Conservation (phyloP, 2,888 invertebrate species). For the Tachystola acroxantha region DNA sequence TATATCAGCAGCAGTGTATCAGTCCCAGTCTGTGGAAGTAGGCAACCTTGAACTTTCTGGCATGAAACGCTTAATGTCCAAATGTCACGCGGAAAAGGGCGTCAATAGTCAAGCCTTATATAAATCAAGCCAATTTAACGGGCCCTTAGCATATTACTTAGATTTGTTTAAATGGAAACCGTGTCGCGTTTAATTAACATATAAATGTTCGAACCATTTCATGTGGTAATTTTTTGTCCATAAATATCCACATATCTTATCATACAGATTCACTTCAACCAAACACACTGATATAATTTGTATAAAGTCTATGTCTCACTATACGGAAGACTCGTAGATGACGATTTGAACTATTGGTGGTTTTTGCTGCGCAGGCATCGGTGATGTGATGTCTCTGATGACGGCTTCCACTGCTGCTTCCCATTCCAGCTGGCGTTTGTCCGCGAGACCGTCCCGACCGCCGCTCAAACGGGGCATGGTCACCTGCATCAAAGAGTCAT, state of each 20-base stretch:
- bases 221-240: background rate
- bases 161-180: background rate
- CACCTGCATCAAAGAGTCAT: constrained; percentile 69
- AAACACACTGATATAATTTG: background rate
- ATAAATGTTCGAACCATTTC: background rate
- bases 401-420: constrained; percentile 89
- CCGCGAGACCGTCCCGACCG: constrained; percentile 58
- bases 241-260: background rate
- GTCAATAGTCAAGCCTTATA: constrained; percentile 12
- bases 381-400: constrained; percentile 83
- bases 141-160: background rate
- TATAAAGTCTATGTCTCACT: constrained; percentile 13
- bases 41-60: constrained; percentile 19
- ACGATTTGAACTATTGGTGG: constrained; percentile 88
- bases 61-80: constrained; percentile 22
- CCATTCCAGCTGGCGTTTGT: constrained; percentile 81
- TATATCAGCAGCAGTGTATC: too few relatives aligned
- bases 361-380: constrained; percentile 71
- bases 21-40: constrained; percentile 20
- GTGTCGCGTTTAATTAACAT: background rate
- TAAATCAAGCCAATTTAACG: constrained; percentile 6
- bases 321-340: constrained; percentile 93
- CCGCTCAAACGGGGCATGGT: constrained; percentile 83
- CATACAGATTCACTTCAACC: too few relatives aligned
- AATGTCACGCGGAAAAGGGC: constrained; percentile 35